Evolutionary conservation across 2,797 vertebrate species (phyloP).

Genomic region (Tympanoctomys barrerae): DNA sequence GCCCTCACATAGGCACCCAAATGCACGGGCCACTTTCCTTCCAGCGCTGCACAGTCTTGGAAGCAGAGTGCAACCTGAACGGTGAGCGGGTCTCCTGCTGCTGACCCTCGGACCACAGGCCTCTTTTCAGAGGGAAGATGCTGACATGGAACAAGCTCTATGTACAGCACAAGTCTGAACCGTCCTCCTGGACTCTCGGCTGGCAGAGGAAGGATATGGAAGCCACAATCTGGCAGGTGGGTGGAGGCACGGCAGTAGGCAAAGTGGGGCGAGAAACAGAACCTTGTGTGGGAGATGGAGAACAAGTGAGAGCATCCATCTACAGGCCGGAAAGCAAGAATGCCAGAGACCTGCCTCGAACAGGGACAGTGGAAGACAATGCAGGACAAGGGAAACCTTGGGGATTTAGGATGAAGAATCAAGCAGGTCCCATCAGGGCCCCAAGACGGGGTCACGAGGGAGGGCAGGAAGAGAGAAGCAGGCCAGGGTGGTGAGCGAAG

Average conservation of each 20-base stretch:
- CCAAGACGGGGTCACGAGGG: accelerated
- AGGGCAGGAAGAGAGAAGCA: too few species aligned
- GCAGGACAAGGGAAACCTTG: accelerated
- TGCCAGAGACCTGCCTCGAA: not conserved
- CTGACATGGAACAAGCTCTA: not conserved
- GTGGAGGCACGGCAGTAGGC: not conserved
- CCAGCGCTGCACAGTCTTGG: accelerated
- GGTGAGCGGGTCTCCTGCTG: not conserved
- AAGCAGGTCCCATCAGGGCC: not conserved
- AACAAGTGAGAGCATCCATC: too few species aligned
- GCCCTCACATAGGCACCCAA: not conserved
- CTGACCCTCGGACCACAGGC: not conserved
- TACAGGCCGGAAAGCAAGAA: not conserved
- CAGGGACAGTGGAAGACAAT: not conserved
- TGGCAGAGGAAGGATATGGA: not conserved
- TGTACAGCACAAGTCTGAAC: not conserved
- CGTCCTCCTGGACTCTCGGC: accelerated
- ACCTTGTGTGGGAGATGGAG: accelerated
- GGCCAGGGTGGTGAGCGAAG: accelerated
- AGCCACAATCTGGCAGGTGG: not conserved
- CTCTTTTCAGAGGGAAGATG: not conserved
- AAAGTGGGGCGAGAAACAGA: not conserved
- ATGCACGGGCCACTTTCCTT: not conserved
- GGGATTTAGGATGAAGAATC: not conserved
- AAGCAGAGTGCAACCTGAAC: accelerated